These are phyloP conservation scores for Drosophila arizonae DNA, from an alignment of 1,140 invertebrate species.

Conservation along the genomic window DNA sequence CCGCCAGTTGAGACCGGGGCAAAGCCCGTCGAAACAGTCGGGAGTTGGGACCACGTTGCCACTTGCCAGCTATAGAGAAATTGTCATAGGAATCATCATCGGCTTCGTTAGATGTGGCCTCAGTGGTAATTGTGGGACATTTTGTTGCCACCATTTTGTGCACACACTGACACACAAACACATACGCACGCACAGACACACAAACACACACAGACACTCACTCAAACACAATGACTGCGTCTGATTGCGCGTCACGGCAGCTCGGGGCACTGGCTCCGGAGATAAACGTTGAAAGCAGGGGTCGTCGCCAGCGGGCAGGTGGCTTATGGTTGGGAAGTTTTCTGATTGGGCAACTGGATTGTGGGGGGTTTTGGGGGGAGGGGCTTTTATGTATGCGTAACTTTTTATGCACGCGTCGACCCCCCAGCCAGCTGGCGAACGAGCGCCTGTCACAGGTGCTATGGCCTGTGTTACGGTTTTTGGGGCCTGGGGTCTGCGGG, in stretches of 20 bases:
- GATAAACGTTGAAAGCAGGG: constrained; percentile 68
- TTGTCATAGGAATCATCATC: constrained; percentile 83
- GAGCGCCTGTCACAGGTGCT: constrained; percentile 64
- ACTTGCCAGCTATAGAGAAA: constrained; percentile 81
- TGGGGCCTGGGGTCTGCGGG: background rate
- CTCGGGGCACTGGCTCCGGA: constrained; percentile 34
- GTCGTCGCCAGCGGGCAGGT: constrained; percentile 52
- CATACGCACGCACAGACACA: constrained; percentile 15
- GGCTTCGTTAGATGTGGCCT: constrained; percentile 83
- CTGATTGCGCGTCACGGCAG: constrained; percentile 52
- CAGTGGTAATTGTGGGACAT: constrained; percentile 82
- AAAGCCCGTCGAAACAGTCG: constrained; percentile 14
- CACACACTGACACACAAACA: constrained; percentile 21
- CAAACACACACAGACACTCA: constrained; percentile 32
- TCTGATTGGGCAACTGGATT: constrained; percentile 48
- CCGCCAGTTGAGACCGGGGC: constrained; percentile 5
- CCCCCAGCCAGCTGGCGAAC: constrained; percentile 16
- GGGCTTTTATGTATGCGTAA: constrained; percentile 67
- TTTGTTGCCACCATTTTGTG: constrained; percentile 78
- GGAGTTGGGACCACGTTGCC: constrained; percentile 53
- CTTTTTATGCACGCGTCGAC: constrained; percentile 62
- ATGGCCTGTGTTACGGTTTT: background rate
- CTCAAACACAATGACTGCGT: constrained; percentile 66
- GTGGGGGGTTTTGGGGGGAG: background rate
- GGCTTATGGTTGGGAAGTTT: constrained; percentile 44